A percentile compares a stretch with the other conserved stretches of the same genome.
phyloP scores from a whole-genome alignment of 23 tunicate species.

The Clavelina lepadiformis region DNA sequence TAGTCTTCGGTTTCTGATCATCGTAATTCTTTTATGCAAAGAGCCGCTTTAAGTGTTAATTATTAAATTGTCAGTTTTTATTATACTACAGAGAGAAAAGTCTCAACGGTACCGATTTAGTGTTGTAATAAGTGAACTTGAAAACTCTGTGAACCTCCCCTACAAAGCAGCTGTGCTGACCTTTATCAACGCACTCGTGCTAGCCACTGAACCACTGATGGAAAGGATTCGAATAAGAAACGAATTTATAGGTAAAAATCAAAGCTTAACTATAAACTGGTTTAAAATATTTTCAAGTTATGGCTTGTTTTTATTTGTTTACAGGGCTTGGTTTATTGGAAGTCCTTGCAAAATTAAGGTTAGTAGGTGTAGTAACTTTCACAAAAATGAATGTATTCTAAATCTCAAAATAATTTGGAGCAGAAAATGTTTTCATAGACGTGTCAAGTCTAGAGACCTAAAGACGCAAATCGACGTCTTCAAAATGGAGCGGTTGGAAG shows the following conservation, averaged over 20 bases:
- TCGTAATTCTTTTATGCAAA: too few relatives aligned
- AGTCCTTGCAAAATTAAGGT: too few relatives aligned
- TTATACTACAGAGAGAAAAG: conserved; percentile 26
- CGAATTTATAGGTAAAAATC: conserved; percentile 67
- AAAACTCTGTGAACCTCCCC: conserved; percentile 37
- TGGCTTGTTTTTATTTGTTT: too few relatives aligned
- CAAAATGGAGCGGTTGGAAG: conserved; percentile 45
- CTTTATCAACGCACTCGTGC: conserved; percentile 52
- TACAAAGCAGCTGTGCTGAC: conserved; percentile 61
- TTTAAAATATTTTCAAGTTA: too few relatives aligned
- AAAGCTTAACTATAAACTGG: too few relatives aligned
- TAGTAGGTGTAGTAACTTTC: too few relatives aligned
- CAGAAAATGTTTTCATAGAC: conserved; percentile 18
- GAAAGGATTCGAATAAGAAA: conserved; percentile 58
- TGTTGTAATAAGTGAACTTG: conserved; percentile 52
- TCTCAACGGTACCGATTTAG: conserved; percentile 62
- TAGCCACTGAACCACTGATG: conserved; percentile 34
- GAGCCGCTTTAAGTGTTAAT: too few relatives aligned
- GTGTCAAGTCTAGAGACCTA: conserved; percentile 43
- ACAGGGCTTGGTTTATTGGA: too few relatives aligned
- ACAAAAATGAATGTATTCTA: too few relatives aligned
- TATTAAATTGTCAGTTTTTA: too few relatives aligned
- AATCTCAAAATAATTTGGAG: neutral
- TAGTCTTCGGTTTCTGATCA: too few relatives aligned
- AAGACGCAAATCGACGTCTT: conserved; percentile 61